Conservation (phyloP, 64 coral and sea anemone genomes). For the Actinia tenebrosa region DNA sequence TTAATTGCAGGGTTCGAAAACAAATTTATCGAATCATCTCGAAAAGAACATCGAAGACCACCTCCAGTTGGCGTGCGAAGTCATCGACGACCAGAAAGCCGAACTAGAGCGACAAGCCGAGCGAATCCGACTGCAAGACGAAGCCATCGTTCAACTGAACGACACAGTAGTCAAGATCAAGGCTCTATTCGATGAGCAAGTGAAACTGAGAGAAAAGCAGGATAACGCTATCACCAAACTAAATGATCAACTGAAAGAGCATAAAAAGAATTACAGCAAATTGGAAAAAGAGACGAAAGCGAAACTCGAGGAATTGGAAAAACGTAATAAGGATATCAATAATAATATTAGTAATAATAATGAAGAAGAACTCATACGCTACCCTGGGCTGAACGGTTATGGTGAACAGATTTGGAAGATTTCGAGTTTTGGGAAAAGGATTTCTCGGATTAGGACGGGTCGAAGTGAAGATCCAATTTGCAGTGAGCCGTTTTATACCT, state of each 20-base stretch:
- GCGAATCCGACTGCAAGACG: slow-evolving; percentile 54
- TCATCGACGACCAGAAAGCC: slow-evolving; percentile 73
- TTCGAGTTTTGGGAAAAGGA: slow-evolving; percentile 50
- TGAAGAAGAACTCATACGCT: slow-evolving; percentile 26
- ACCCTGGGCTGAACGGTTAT: slow-evolving; percentile 73
- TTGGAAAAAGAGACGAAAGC: slow-evolving; percentile 62
- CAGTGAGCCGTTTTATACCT: slow-evolving; percentile 95
- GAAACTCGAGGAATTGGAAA: neutral
- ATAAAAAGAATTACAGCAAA: slow-evolving; percentile 73
- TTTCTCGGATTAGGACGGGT: slow-evolving; percentile 74
- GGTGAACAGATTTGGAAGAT: slow-evolving; percentile 89
- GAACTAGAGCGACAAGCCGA: slow-evolving; percentile 73
- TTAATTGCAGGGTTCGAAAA: slow-evolving; percentile 52
- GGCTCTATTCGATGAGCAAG: slow-evolving; percentile 48
- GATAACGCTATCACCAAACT: slow-evolving; percentile 67
- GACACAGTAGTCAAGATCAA: slow-evolving; percentile 66
- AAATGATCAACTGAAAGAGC: slow-evolving; percentile 68
- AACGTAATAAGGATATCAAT: neutral
- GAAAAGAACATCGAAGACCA: slow-evolving; percentile 57
- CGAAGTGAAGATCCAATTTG: slow-evolving; percentile 80
- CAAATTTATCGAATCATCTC: slow-evolving; percentile 60
- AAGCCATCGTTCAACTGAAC: slow-evolving; percentile 58
- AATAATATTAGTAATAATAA: neutral
- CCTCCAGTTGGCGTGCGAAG: slow-evolving; percentile 72
- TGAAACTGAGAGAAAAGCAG: slow-evolving; percentile 43